Conservation (phyloP, 2,113 vertebrate species). For the Cisticola juncidis region DNA sequence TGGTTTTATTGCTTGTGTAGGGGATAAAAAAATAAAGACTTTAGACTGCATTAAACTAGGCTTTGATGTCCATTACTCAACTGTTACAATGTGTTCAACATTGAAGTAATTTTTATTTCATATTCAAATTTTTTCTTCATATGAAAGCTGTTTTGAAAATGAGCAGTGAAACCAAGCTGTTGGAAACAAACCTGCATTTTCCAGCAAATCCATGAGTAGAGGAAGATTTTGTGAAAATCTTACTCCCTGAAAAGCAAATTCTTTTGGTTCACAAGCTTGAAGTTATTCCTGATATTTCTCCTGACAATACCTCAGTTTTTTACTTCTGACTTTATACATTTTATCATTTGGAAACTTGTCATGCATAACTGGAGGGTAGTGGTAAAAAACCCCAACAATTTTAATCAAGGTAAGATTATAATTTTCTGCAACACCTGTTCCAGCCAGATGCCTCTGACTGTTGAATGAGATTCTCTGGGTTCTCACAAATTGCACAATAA, state of each 20-base stretch:
- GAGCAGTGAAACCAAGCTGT: not conserved
- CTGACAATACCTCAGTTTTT: constrained; percentile 60
- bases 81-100: not conserved
- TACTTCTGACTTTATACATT: constrained; percentile 45
- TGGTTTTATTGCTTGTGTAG: not conserved
- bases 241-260: constrained; percentile 28
- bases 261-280: constrained; percentile 23
- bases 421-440: constrained; percentile 78
- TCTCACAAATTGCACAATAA: constrained; percentile 70
- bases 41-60: not conserved
- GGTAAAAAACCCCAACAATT: constrained; percentile 39
- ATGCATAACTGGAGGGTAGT: constrained; percentile 57
- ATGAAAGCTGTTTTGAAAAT: not conserved
- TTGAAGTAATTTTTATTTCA: not conserved
- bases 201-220: not conserved
- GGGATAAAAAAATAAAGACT: not conserved
- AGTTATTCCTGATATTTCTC: constrained; percentile 60
- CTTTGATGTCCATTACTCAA: not conserved
- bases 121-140: not conserved
- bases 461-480: constrained; percentile 51
- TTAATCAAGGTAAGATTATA: constrained; percentile 76
- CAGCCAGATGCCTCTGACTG: constrained; percentile 70
- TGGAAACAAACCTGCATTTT: not conserved
- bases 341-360: constrained; percentile 71
- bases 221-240: constrained; percentile 18